Evolutionary conservation across 1,140 invertebrate species (phyloP).

Genomic region (Mizuhopecten yessoensis): DNA sequence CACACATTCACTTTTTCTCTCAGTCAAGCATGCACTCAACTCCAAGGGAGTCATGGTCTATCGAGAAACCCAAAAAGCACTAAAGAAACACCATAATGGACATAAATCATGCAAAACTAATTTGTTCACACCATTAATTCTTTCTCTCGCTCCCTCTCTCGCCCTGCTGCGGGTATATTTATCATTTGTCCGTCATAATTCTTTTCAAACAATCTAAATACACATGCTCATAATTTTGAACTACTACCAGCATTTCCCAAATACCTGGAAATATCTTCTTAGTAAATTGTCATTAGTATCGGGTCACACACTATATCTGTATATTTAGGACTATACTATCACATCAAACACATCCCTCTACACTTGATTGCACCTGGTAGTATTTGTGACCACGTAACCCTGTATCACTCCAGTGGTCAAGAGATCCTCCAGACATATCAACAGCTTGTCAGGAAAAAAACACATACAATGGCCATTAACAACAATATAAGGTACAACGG

Average conservation of each 20-base stretch:
- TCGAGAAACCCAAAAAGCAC: not conserved
- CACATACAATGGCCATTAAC: not conserved
- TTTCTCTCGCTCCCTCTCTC: not conserved
- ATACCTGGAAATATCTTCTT: not conserved
- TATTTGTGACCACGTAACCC: not conserved
- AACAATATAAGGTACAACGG: not conserved
- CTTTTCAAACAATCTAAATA: not conserved
- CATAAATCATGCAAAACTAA: constrained; percentile 19
- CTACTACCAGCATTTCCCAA: not conserved
- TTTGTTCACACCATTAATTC: not conserved
- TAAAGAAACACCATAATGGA: not conserved
- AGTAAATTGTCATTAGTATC: not conserved
- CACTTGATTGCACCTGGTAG: not conserved
- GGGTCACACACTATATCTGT: not conserved
- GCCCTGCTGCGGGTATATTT: constrained; percentile 12
- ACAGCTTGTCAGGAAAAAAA: not conserved
- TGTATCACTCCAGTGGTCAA: not conserved
- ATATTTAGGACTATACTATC: not conserved
- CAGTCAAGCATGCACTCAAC: not conserved
- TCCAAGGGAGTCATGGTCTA: not conserved
- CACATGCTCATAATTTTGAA: not conserved
- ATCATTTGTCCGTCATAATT: constrained; percentile 15
- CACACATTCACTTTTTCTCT: not conserved
- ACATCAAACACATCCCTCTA: not conserved
- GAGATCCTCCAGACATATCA: not conserved